Conservation (phyloP, 2,113 vertebrate genomes). For the Austrofundulus limnaeus region DNA sequence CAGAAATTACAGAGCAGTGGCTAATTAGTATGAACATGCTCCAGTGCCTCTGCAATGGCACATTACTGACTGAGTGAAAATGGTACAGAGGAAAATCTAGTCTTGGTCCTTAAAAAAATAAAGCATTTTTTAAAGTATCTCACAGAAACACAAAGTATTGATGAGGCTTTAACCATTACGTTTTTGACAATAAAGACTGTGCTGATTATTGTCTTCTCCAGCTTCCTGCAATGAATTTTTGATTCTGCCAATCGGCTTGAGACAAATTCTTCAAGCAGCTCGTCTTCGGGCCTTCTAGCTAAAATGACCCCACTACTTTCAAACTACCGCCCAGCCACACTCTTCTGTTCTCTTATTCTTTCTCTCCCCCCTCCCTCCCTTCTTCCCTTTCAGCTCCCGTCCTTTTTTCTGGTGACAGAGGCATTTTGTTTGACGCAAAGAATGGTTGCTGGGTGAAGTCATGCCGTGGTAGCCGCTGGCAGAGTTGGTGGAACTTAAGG, state of each 20-base stretch:
- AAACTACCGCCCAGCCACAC: conserved; percentile 60
- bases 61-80: too few species aligned
- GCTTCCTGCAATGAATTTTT: conserved; percentile 63
- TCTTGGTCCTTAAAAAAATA: too few species aligned
- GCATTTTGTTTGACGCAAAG: conserved; percentile 82
- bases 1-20: too few species aligned
- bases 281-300: conserved; percentile 67
- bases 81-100: too few species aligned
- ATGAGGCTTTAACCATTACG: background rate
- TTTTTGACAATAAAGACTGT: background rate
- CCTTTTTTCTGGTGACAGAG: conserved; percentile 83
- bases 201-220: conserved; percentile 37
- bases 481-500: conserved; percentile 76
- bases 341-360: conserved; percentile 29
- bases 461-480: conserved; percentile 79
- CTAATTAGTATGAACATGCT: too few species aligned
- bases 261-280: conserved; percentile 71
- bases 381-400: conserved; percentile 31
- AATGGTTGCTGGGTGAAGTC: conserved; percentile 80
- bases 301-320: conserved; percentile 74
- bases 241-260: conserved; percentile 55
- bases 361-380: background rate
- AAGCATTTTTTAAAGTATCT: too few species aligned
- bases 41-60: too few species aligned
- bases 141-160: background rate